Percentiles rank a stretch among this genome's conserved stretches.
phyloP scores from a whole-genome alignment of 2,797 vertebrate genomes.

The Acanthornis magna region DNA sequence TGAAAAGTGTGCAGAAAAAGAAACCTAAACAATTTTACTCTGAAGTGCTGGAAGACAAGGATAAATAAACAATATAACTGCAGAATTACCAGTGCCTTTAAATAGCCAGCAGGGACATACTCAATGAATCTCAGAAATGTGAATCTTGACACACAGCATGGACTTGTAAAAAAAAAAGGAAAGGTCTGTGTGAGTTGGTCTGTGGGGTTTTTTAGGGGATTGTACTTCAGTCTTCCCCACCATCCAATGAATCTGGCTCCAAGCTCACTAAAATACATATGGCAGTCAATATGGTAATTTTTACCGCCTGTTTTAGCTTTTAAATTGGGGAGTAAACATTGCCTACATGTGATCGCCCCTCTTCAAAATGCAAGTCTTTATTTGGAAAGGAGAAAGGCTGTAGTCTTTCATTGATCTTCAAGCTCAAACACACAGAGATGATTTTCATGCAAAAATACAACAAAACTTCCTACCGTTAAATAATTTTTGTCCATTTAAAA shows the following conservation, averaged over 20 bases:
- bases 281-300: not conserved
- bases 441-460: not conserved
- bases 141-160: not conserved
- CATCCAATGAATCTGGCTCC: not conserved
- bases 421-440: not conserved
- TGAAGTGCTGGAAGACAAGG: not conserved
- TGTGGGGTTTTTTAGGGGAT: not conserved
- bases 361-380: not conserved
- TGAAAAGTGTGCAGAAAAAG: not conserved
- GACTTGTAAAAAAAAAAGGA: not conserved
- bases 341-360: not conserved
- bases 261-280: not conserved
- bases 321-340: not conserved
- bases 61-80: constrained; percentile 5
- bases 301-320: not conserved
- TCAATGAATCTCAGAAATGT: not conserved
- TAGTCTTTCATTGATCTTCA: not conserved
- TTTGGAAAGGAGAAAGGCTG: not conserved
- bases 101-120: not conserved
- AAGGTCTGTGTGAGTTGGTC: not conserved
- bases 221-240: not conserved
- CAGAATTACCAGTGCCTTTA: not conserved
- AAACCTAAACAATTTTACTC: not conserved
- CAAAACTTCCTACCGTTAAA: not conserved
- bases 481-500: not conserved